These are phyloP conservation scores for Pelagia noctiluca DNA, from an alignment of 30 jellyfish, hydroid and myxozoan species.

Conservation along the genomic window DNA sequence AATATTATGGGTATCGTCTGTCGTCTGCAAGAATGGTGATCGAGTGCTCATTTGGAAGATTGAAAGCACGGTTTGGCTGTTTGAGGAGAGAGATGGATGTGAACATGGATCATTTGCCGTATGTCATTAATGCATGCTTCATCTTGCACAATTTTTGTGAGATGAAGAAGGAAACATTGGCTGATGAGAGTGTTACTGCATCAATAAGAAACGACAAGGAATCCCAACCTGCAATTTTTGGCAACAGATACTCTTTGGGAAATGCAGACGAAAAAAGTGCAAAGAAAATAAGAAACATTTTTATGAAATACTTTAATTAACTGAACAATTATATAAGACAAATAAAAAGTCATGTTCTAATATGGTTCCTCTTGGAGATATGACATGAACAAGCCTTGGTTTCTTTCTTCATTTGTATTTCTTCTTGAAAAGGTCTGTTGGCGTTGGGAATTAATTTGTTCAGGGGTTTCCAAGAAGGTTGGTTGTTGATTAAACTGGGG, in stretches of 20 bases:
- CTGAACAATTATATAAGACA: too few relatives aligned
- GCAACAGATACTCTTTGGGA: conserved; percentile 1
- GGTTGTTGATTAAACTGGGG: too few relatives aligned
- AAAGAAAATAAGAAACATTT: conserved; percentile 3
- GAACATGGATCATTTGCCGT: conserved; percentile 32
- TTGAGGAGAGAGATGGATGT: conserved; percentile 66
- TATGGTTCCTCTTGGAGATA: too few relatives aligned
- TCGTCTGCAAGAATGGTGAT: conserved; percentile 78
- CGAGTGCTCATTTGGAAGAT: too few relatives aligned
- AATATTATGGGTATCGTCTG: conserved; percentile 42
- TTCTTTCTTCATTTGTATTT: too few relatives aligned
- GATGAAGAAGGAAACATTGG: background rate
- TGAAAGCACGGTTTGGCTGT: conserved; percentile 60
- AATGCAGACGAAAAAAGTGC: background rate
- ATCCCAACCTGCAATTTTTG: conserved; percentile 25
- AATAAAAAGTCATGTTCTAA: too few relatives aligned
- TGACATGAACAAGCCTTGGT: too few relatives aligned
- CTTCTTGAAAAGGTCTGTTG: too few relatives aligned
- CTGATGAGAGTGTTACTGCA: conserved; percentile 12
- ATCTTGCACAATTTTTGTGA: conserved; percentile 61
- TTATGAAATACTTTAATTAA: background rate
- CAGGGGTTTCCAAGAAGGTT: too few relatives aligned
- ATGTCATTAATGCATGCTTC: conserved; percentile 44
- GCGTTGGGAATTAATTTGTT: too few relatives aligned
- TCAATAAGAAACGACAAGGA: conserved; percentile 11